These are phyloP conservation scores for Calcarius lapponicus DNA, from an alignment of 2,797 vertebrate genomes.

Conservation along the genomic window DNA sequence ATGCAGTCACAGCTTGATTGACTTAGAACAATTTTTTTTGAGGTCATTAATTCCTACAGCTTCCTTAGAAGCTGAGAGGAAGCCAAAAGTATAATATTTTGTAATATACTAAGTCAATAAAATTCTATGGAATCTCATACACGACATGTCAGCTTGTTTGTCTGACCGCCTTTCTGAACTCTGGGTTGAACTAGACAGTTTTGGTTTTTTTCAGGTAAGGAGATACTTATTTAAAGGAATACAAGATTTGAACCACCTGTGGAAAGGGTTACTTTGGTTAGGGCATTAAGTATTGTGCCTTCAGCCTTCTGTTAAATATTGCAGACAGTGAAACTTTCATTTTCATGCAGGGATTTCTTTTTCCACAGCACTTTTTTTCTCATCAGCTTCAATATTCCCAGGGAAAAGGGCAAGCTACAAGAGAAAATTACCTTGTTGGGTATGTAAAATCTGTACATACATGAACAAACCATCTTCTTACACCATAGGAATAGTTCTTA, in stretches of 20 bases:
- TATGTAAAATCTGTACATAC: neutral
- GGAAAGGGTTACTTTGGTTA: neutral
- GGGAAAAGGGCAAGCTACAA: neutral
- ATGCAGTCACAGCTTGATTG: neutral
- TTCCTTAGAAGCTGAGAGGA: neutral
- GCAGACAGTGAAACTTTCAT: neutral
- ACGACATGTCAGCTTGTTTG: neutral
- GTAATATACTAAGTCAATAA: too few species aligned
- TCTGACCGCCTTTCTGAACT: neutral
- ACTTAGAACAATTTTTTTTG: neutral
- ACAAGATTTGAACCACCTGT: neutral
- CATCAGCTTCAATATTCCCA: neutral
- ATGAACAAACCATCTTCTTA: neutral
- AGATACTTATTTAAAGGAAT: neutral
- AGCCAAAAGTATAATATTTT: neutral
- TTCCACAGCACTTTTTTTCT: neutral
- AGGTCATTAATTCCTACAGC: neutral
- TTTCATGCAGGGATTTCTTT: neutral
- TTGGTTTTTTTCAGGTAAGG: neutral
- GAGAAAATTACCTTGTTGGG: neutral
- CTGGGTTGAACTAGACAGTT: neutral
- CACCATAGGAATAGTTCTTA: neutral
- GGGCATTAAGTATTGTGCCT: neutral
- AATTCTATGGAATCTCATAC: neutral
- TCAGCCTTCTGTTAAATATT: neutral